Percentiles rank a stretch among this genome's conserved stretches.
Evolutionary conservation across 2,888 invertebrate genomes (phyloP).

Genomic region (Spicauda simplicius): DNA sequence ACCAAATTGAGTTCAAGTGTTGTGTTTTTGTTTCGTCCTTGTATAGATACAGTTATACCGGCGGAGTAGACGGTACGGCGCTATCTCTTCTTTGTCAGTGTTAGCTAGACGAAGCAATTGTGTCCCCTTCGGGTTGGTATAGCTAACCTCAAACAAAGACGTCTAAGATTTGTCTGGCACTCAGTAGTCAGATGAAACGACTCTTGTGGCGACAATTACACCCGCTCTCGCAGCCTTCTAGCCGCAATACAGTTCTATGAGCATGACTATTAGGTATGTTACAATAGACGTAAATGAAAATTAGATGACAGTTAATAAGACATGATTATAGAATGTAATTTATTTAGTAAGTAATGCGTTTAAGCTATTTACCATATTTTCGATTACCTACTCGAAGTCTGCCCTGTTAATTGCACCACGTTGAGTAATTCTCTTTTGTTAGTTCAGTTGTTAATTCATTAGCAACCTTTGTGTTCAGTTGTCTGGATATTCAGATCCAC

Average conservation of each 20-base stretch:
- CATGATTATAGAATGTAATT: background rate
- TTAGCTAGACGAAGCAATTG: background rate
- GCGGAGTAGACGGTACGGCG: background rate
- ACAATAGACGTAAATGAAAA: slow-evolving; percentile 8
- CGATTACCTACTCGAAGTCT: no score
- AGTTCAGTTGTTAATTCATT: background rate
- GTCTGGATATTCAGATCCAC: background rate
- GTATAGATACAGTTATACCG: background rate
- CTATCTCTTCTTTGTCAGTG: slow-evolving; percentile 12
- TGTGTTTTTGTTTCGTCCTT: slow-evolving; percentile 24
- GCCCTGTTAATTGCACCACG: no score
- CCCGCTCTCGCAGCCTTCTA: slow-evolving; percentile 3
- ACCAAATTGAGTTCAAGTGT: slow-evolving; percentile 9
- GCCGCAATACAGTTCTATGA: background rate
- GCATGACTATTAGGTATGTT: background rate
- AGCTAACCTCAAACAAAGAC: slow-evolving; percentile 19
- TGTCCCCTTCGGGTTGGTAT: background rate
- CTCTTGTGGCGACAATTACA: slow-evolving; percentile 14
- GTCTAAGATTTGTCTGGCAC: slow-evolving; percentile 16
- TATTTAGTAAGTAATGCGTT: no score
- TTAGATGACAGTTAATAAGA: background rate
- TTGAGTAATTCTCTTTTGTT: background rate
- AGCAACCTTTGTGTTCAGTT: background rate
- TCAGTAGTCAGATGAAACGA: slow-evolving; percentile 14
- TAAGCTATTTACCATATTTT: no score